Base-by-base conservation (phyloP, 23 tunicate genomes). In the Clavelina lepadiformis region DNA sequence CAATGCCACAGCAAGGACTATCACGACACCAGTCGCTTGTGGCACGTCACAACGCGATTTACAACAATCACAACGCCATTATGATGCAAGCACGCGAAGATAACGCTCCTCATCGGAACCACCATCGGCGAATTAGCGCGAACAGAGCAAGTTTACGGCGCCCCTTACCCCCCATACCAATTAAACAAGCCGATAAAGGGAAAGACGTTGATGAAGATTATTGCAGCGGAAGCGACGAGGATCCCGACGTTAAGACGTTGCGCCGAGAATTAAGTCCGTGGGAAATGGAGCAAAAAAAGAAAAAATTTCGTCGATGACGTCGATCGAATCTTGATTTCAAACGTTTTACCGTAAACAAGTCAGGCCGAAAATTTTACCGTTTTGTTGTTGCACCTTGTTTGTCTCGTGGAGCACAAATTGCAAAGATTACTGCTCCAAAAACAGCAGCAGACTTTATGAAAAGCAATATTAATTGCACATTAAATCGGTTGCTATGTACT, bases 201-300 rank as follows among this genome's bases (percentile, higher is more conserved):
- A 19, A 22, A 33, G 80, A 74, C 51, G 51, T 51, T 5, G 80
- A 74, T 34, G 80, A 74, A 33, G 80, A 74, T 63, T 74, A 74
- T 34, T 74, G 71, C 32, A 74, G 80, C 71, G 80, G 80, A 35
- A 74, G 80, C 52, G 71, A 74, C 63, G 80, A 46, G 28, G 71
- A 63, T 2, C 51, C 51, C 23, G 71, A 63, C 22, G 71, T 63
- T 26, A 63, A 51, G 1, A 50, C 80, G 20, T 38, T 74, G 68
- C 49, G 51, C 3, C 45, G 80, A 28, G 80, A 60, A 20, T 36
- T 46, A 27, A 74, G 80, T 38, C 41, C 51, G 3, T 74, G 80
- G 80, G 80, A 74, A 30, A 74, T 74, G 28, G 57, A 63, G 20
- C 33, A 62, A 46, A 27, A 74, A 61, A 74, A 51, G 34, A 62